Base-by-base conservation (phyloP, 2,888 invertebrate species). In the Rhingia rostrata region DNA sequence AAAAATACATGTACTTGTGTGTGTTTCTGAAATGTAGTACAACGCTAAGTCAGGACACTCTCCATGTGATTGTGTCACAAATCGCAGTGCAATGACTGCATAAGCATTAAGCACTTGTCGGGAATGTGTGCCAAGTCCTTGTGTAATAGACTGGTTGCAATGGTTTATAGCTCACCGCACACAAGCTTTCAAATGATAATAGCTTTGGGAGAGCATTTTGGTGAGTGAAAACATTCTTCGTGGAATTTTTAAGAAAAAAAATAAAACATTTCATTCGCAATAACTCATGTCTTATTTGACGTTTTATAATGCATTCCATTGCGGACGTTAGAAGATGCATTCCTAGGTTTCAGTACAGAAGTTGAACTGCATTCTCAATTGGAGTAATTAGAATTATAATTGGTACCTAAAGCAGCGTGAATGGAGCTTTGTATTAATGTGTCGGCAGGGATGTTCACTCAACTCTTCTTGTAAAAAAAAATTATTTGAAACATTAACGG, bases 41-140 rank as follows among this genome's bases (percentile, higher is more conserved):
- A 78, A 32, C 74, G 63, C 45, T 35, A 49, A 39, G 37, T 32
- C 64, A 82, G 77, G 82, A 82, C 82, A 61, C 41, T 6, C 49
- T 22, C 1, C 37, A 54, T 70, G 58, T 41, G 66, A 60, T 54
- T 63, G 60, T 64, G 49, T 72, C 41, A 66, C 60, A 77, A 67
- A 77, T 75, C 56, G 45, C 66, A 67, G 82, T 39, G 82, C 78
- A 83, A 78, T 67, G 82, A 83, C 82, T 78, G 72, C 73, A 83
- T 45, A 53, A 77, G 75, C 56, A 14, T 12, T n/a, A 58, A 41
- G 14, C 37, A 72, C 72, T 72, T 72, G 67, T 37, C 7, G 37
- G 33, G 54, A 73, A 83, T 78, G 45, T 83, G 51, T 78, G 82
- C 82, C 82, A 83, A 78, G 73, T 78, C 82, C 78, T 83, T 72